Conservation (phyloP, 2,113 vertebrate genomes). For the Hepsetus odoe region DNA sequence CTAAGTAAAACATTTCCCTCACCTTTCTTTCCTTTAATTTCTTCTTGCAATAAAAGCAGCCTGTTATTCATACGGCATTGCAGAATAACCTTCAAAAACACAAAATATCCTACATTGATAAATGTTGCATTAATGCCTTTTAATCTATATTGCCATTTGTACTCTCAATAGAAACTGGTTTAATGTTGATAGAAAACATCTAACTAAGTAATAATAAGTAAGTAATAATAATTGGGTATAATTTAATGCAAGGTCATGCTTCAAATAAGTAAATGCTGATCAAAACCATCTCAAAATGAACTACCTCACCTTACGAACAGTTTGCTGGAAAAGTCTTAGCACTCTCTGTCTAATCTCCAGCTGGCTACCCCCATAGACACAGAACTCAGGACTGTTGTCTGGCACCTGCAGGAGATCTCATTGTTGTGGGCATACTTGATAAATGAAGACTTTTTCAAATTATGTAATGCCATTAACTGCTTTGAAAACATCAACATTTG, state of each 20-base stretch:
- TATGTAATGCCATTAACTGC: no score
- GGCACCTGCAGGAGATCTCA: conserved; percentile 56
- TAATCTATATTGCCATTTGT: no score
- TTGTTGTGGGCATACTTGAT: not conserved
- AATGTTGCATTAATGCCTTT: not conserved
- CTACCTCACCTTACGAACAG: conserved; percentile 88
- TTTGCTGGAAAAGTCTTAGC: conserved; percentile 83
- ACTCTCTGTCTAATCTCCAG: conserved; percentile 75
- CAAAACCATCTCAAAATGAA: not conserved
- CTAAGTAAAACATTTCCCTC: not conserved
- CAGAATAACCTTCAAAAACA: conserved; percentile 75
- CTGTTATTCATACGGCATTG: conserved; percentile 74
- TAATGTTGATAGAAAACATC: no score
- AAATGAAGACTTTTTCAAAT: not conserved
- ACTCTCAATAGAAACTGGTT: no score
- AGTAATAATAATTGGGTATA: not conserved
- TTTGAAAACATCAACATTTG: no score
- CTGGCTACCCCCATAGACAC: conserved; percentile 71
- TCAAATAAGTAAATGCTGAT: not conserved
- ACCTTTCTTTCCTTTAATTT: conserved; percentile 48
- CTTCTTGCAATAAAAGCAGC: conserved; percentile 69
- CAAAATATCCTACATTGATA: not conserved
- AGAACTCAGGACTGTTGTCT: conserved; percentile 75
- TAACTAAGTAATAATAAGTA: no score
- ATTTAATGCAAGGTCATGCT: no score